Evolutionary conservation across 2,113 vertebrate genomes (phyloP), one percentile per base, ranked within the genome.

Genomic region (Zosterops japonicus): DNA sequence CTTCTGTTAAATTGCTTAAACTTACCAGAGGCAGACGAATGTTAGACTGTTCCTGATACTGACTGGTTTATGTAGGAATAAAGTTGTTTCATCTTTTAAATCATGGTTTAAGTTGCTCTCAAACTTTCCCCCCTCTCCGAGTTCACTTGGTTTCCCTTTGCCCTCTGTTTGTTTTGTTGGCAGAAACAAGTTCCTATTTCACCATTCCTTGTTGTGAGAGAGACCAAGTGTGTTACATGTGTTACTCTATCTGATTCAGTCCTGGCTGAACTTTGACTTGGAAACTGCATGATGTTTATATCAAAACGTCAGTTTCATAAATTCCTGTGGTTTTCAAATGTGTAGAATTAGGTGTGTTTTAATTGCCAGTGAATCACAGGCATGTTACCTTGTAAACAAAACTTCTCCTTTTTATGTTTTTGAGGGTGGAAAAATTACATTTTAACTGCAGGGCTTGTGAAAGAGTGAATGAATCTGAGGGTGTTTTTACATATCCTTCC

Each of bases 71-170:
- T 86, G 12, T 31, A 57, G 35, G 14, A 12, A 6, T 77, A 17
- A 86, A 80, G 12, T 79, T 83, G 57, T 61, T 85, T 74, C 1
- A 4, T 64, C 22, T 85, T 86, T 24, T 31, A 41, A 49, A 25
- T 33, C 24, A 4, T 39, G 35, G 27, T 21, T 67, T 68, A 69
- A 78, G n/a, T 36, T 83, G 25, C 22, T 16, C 61, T 83, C 36
- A 82, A 18, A 29, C n/a, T 17, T 41, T 11, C 20, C 2, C 2
- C 7, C 15, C 2, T 2, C 7, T 19, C 9, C 7, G 11, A 35
- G 12, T 6, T 87, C 47, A 10, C n/a, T 80, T 72, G 17, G 4
- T 80, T 88, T 76, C 49, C 25, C 20, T 79, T 91, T 94, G 35
- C 35, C 36, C 55, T 87, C 16, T 41, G 57, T 36, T 83, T 70